Conservation (phyloP, 2,113 vertebrate genomes). For the Archocentrus centrarchus region DNA sequence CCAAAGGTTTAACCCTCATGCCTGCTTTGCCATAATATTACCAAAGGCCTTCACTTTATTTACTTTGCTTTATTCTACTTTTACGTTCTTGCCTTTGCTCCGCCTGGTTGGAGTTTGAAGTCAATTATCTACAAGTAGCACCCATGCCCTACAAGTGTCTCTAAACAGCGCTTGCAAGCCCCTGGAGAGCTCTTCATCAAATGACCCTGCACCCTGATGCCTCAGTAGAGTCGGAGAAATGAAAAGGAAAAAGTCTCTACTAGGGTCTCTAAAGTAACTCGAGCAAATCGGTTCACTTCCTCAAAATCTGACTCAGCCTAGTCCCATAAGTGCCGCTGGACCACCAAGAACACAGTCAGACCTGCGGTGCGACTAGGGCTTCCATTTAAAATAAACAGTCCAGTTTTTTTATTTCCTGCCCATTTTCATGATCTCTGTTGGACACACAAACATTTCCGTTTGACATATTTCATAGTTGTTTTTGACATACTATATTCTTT, state of each 20-base stretch:
- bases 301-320: slow-evolving; percentile 26
- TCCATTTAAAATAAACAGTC: neutral
- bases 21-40: neutral
- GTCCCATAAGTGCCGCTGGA: slow-evolving; percentile 42
- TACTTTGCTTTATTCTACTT: neutral
- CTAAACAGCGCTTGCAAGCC: slow-evolving; percentile 4
- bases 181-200: slow-evolving; percentile 57
- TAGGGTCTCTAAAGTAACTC: slow-evolving; percentile 66
- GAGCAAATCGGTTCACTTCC: slow-evolving; percentile 64
- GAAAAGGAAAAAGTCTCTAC: slow-evolving; percentile 57
- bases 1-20: too few species aligned
- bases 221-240: slow-evolving; percentile 31
- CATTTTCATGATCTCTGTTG: neutral
- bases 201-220: slow-evolving; percentile 24
- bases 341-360: slow-evolving; percentile 29
- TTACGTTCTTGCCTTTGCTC: neutral
- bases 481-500: neutral
- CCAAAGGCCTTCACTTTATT: neutral
- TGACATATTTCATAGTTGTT: neutral
- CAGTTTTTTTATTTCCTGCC: neutral
- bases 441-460: neutral
- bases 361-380: neutral
- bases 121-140: slow-evolving; percentile 22
- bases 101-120: neutral
- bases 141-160: slow-evolving; percentile 29